Base-by-base conservation (phyloP, 2,888 invertebrate species). In the Baronia brevicornis region DNA sequence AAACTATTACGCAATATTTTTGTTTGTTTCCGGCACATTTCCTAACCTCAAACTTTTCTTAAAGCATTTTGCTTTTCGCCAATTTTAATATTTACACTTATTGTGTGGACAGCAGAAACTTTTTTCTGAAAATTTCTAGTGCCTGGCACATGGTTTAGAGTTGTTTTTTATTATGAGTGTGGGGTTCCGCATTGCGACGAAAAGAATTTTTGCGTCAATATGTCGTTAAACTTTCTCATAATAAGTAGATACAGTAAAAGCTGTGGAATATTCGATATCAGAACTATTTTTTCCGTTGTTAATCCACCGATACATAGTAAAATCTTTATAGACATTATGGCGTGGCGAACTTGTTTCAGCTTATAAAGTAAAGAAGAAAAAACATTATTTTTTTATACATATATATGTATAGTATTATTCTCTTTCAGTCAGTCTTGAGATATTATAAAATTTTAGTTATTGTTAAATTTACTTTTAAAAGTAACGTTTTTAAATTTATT, bases 41-140 rank as follows among this genome's bases (percentile, higher is more conserved):
- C 44, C 54, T 77, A 78, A 77, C 77, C 75, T 72, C 54, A 60
- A 66, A 65, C 39, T 43, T 34, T 41, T 28, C 20, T 20, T 34
- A 20, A 18, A n/a, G n/a, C n/a, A n/a, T 31, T 36, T 30, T 27
- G 7, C n/a, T 5, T 22, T 7, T 22, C 5, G 10, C 10, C 5
- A 1, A 23, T 13, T 13, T 20, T 3, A 20, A 13, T 6, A 7
- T 23, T 13, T 23, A 3, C 12, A 23, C 13, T 13, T 23, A 11
- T 13, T 13, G 12, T 13, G 6, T 5, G 3, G 7, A 4, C 13
- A 12, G 4, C 3, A 4, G 1, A 5, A 9, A 23, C 11, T 21
- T 21, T 21, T 21, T n/a, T 9, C 9, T 5, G 5, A 5, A 5
- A 5, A 9, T 2, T 21, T 22, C 21, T 21, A 7, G n/a, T n/a